Percentiles rank a stretch among this genome's conserved stretches.
Evolutionary conservation across 92 coral and sea anemone genomes (phyloP).

Genomic region (Isaurus tuberculatus): DNA sequence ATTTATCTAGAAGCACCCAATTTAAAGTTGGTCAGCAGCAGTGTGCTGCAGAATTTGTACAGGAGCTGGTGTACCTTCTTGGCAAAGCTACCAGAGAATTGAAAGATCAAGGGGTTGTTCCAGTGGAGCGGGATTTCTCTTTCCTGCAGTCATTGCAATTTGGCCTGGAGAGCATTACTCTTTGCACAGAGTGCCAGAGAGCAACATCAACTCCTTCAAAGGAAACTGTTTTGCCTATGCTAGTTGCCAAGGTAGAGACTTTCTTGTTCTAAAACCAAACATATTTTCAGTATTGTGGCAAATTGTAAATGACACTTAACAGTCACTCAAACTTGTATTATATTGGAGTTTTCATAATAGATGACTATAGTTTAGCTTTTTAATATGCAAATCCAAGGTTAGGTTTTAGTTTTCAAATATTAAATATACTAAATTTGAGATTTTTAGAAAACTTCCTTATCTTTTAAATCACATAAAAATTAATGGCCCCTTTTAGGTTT

Average conservation of each 20-base stretch:
- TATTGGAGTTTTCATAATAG: slow-evolving; percentile 5
- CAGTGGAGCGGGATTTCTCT: background rate
- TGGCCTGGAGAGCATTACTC: background rate
- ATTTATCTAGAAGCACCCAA: background rate
- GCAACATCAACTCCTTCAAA: background rate
- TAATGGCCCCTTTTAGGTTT: background rate
- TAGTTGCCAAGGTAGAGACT: background rate
- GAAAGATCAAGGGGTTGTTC: background rate
- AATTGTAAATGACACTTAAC: background rate
- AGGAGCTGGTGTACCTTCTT: background rate
- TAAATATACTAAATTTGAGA: background rate
- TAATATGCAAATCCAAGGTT: background rate
- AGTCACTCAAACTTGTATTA: background rate
- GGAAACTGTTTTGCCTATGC: slow-evolving; percentile 5
- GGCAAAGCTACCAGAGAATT: background rate
- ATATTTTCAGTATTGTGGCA: background rate
- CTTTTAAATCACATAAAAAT: background rate
- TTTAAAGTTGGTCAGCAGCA: background rate
- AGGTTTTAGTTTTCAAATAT: background rate
- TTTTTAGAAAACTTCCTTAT: background rate
- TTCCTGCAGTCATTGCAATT: background rate
- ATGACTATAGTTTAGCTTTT: background rate
- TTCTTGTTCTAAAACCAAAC: background rate
- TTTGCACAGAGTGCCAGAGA: background rate
- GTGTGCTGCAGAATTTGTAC: too few species aligned